A percentile compares a stretch with the other conserved stretches of the same genome.
These are phyloP conservation scores for Microplitis demolitor DNA, from an alignment of 1,140 invertebrate genomes.

Conservation along the genomic window DNA sequence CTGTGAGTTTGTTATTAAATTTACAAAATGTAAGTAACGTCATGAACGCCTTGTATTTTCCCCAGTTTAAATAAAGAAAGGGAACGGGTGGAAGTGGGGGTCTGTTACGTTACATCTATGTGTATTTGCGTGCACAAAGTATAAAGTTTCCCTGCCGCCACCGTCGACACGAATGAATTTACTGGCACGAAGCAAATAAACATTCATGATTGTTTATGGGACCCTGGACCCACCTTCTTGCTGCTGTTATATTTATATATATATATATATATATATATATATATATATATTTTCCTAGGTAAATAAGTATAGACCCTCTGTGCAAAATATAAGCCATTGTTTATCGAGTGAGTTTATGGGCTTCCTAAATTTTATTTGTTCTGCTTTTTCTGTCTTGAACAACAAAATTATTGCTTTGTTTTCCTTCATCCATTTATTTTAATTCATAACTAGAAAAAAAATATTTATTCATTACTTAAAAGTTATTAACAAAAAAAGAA, in stretches of 20 bases:
- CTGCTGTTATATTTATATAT: not conserved
- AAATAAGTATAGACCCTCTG: conserved; percentile 21
- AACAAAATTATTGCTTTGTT: not conserved
- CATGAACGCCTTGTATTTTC: not conserved
- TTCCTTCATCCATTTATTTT: not conserved
- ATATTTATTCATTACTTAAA: too few relatives aligned
- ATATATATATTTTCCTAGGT: conserved; percentile 4
- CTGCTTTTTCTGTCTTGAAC: not conserved
- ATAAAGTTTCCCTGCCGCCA: conserved; percentile 28
- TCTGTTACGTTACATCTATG: too few relatives aligned
- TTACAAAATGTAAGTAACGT: too few relatives aligned
- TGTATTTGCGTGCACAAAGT: not conserved
- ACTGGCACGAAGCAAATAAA: conserved; percentile 34
- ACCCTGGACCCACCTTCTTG: conserved; percentile 4
- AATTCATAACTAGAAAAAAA: too few relatives aligned
- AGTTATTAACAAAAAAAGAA: too few relatives aligned
- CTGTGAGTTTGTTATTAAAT: too few relatives aligned
- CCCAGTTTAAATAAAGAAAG: too few relatives aligned
- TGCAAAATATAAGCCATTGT: conserved; percentile 24
- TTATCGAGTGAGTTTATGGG: conserved; percentile 5
- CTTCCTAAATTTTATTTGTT: not conserved
- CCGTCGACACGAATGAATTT: conserved; percentile 43
- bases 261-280: not conserved
- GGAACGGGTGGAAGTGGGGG: too few relatives aligned
- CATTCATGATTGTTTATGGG: conserved; percentile 48